Evolutionary conservation across 2,888 invertebrate species (phyloP).

Genomic region (Blomia tropicalis): DNA sequence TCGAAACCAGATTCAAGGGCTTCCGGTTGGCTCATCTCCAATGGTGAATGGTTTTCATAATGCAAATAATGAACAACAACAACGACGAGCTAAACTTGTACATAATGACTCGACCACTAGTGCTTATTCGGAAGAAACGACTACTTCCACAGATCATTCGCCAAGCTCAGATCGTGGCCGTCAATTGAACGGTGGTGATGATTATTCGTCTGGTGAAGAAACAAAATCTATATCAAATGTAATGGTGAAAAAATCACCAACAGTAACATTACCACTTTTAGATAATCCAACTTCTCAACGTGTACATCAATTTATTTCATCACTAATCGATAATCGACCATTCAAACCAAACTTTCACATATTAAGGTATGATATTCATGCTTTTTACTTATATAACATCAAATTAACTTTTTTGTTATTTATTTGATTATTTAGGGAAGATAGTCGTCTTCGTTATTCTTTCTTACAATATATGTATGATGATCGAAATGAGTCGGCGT

Average conservation of each 20-base stretch:
- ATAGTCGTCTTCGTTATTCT: slow-evolving; percentile 59
- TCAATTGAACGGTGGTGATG: neutral
- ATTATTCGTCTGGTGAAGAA: neutral
- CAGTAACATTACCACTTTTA: slow-evolving; percentile 49
- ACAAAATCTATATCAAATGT: neutral
- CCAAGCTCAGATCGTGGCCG: neutral
- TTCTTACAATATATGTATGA: slow-evolving; percentile 82
- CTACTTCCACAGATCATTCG: neutral
- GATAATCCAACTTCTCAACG: slow-evolving; percentile 56
- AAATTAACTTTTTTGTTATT: slow-evolving; percentile 1
- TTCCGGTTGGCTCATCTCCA: neutral
- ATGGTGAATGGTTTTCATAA: neutral
- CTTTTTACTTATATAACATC: neutral
- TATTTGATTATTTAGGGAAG: slow-evolving; percentile 53
- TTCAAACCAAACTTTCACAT: slow-evolving; percentile 59
- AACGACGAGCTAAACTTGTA: neutral
- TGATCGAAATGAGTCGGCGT: slow-evolving; percentile 78
- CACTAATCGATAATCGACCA: slow-evolving; percentile 69
- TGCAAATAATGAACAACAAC: neutral
- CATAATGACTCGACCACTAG: neutral
- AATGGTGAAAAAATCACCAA: neutral
- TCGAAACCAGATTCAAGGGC: neutral
- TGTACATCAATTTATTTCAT: slow-evolving; percentile 48
- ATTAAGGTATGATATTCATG: slow-evolving; percentile 47
- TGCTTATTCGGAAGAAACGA: neutral